Base-by-base conservation (phyloP, 2,113 vertebrate species). In the Dasyornis broadbenti region DNA sequence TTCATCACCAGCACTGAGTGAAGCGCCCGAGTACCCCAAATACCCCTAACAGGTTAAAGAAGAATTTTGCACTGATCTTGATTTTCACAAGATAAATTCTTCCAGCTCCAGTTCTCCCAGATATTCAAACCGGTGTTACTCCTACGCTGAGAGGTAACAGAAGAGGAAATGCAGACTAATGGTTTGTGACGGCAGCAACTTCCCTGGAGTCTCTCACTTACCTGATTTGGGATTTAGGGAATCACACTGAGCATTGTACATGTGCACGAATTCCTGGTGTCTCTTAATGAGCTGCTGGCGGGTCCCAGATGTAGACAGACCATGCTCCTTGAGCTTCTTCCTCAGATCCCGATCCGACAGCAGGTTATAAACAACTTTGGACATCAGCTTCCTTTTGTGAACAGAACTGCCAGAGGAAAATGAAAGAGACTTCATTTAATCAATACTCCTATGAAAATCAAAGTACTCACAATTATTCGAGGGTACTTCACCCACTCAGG, bases 161-260 rank as follows among this genome's bases (percentile, higher is more conserved):
- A 4, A 44, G 11, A 9, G 59, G 33, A 54, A 78, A 42, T 2
- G 9, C 63, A 71, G 8, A 15, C 30, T 35, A 70, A 18, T 1
- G n/a, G 37, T 3, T 6, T 24, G 33, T 1, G 2, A 15, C 10
- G 31, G 28, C 22, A 86, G 33, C 8, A 85, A 2, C 44, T 50
- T 27, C 56, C 35, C 54, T 24, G 27, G 59, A 50, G n/a, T 5
- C 17, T 40, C 59, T 42, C 52, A 16, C 84, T 64, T 64, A 99
- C 99, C 98, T 96, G 99, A 97, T 95, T 98, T 99, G 63, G 99
- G 99, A 47, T 97, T 96, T 3, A 99, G 95, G n/a, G 99, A 97
- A 80, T 99, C 99, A 85, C 99, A 99, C 60, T 99, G 98, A 11
- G 99, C 98, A 16, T 99, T 99, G 94, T 99, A 99, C 88, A 98